Conservation (phyloP, 2,113 vertebrate genomes). For the Hippocampus abdominalis region DNA sequence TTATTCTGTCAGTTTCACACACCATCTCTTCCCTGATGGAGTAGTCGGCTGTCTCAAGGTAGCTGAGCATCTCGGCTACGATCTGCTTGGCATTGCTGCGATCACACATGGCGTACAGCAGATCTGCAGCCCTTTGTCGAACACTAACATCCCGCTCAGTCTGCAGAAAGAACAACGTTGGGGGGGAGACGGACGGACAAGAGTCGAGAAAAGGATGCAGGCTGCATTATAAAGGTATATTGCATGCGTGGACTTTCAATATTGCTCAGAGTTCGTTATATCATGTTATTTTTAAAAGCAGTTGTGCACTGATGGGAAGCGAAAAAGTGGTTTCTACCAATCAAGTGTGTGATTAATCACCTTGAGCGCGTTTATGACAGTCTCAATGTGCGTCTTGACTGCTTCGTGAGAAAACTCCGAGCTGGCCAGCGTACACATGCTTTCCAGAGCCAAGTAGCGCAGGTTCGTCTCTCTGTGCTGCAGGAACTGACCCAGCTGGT, state of each 20-base stretch:
- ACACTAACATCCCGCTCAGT: slow-evolving; percentile 90
- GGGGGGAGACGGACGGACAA: too few species aligned
- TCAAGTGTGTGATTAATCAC: slow-evolving; percentile 37
- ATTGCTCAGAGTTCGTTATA: neutral
- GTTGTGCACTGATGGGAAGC: neutral
- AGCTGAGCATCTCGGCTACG: slow-evolving; percentile 89
- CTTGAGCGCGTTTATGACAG: slow-evolving; percentile 82
- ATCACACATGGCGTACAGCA: slow-evolving; percentile 92
- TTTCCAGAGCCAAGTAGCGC: slow-evolving; percentile 81
- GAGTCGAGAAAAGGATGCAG: neutral
- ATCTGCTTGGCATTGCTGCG: slow-evolving; percentile 92
- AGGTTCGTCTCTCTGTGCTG: slow-evolving; percentile 83
- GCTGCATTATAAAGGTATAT: neutral
- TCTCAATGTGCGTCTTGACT: slow-evolving; percentile 82
- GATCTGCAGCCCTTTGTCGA: slow-evolving; percentile 84
- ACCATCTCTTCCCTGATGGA: slow-evolving; percentile 93
- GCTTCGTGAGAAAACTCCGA: slow-evolving; percentile 78
- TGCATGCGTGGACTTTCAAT: neutral
- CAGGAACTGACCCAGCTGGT: slow-evolving; percentile 81
- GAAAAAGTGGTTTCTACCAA: neutral
- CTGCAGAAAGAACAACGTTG: slow-evolving; percentile 51
- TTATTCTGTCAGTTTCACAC: slow-evolving; percentile 8
- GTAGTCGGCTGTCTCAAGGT: slow-evolving; percentile 88
- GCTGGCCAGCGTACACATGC: slow-evolving; percentile 81
- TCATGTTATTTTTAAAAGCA: neutral